Evolutionary conservation across 2,797 vertebrate genomes (phyloP).

Genomic region (Sus cebifrons): DNA sequence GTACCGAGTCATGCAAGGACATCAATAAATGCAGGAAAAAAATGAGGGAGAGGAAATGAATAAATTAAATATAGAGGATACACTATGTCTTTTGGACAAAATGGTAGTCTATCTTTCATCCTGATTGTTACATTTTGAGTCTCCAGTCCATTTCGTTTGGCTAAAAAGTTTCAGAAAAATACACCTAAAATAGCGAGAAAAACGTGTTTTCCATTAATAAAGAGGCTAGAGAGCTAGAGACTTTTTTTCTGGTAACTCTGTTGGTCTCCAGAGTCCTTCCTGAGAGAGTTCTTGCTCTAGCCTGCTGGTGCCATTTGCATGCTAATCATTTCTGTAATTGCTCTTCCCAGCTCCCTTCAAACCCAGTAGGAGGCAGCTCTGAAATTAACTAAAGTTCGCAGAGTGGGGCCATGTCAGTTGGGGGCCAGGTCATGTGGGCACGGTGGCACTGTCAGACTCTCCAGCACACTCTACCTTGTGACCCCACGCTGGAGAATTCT

Average conservation of each 20-base stretch:
- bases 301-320: constrained; percentile 84
- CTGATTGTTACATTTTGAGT: constrained; percentile 54
- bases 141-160: constrained; percentile 27
- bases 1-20: not conserved
- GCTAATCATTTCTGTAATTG: constrained; percentile 90
- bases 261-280: constrained; percentile 71
- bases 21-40: not conserved
- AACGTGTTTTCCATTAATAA: constrained; percentile 82
- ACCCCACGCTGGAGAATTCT: not conserved
- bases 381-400: constrained; percentile 90
- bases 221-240: constrained; percentile 81
- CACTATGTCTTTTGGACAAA: constrained; percentile 29
- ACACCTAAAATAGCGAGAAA: constrained; percentile 76
- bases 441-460: constrained; percentile 66
- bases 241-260: constrained; percentile 81
- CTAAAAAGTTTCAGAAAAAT: constrained; percentile 66
- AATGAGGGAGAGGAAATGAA: not conserved
- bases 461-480: constrained; percentile 64
- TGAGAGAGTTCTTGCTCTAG: constrained; percentile 73
- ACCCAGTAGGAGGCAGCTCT: constrained; percentile 90
- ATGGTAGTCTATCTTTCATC: not conserved
- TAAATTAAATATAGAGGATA: not conserved
- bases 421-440: constrained; percentile 83
- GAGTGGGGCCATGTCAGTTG: constrained; percentile 79
- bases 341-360: constrained; percentile 89